A percentile compares a stretch with the other conserved stretches of the same genome.
These are phyloP conservation scores for Sciurus carolinensis DNA, from an alignment of 2,797 vertebrate species.

Conservation along the genomic window DNA sequence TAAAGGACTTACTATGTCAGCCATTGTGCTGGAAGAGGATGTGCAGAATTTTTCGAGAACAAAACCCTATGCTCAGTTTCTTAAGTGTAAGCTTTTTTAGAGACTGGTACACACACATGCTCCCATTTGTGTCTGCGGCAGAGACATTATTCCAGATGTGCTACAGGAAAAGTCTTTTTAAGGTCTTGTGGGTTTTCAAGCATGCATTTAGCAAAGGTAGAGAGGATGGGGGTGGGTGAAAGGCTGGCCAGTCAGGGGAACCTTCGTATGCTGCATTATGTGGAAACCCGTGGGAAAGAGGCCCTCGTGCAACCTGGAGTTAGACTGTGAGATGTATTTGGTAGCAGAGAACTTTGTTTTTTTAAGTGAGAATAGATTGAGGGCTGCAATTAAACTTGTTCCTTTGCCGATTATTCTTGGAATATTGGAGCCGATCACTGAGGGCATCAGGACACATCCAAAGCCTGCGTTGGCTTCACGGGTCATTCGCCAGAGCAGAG, in stretches of 20 bases:
- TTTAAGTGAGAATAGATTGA: background rate
- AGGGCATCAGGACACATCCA: background rate
- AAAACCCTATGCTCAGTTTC: background rate
- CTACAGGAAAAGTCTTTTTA: background rate
- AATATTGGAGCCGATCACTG: background rate
- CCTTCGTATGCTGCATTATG: background rate
- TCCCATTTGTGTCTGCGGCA: background rate
- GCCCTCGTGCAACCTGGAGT: fast-evolving
- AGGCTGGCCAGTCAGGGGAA: background rate
- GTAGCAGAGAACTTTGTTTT: background rate
- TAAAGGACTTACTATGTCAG: background rate
- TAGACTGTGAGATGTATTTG: background rate
- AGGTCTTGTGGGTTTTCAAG: background rate
- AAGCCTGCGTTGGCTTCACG: background rate
- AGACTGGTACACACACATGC: background rate
- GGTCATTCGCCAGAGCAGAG: background rate
- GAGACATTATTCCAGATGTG: background rate
- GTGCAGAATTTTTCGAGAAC: background rate
- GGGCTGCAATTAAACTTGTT: background rate
- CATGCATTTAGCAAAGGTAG: background rate
- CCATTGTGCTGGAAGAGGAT: background rate
- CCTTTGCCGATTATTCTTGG: background rate
- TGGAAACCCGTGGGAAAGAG: background rate
- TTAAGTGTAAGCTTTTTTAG: background rate
- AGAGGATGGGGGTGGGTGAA: too few species aligned